Conservation (phyloP, 2,113 vertebrate species). For the Clarias macrocephalus region DNA sequence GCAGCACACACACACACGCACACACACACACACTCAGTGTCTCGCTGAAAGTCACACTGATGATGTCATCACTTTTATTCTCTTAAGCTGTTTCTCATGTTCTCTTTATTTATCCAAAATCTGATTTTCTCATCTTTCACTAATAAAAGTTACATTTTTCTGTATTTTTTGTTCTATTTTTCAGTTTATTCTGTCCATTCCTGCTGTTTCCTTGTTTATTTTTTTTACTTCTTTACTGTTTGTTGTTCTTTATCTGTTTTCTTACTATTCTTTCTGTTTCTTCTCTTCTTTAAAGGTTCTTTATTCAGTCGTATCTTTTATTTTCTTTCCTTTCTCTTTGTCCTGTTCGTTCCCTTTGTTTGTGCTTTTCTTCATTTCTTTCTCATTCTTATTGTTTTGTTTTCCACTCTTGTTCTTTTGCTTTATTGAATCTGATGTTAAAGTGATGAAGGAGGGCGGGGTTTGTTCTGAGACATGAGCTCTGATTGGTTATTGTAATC, state of each 20-base stretch:
- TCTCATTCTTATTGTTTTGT: no score
- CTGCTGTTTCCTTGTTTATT: not conserved
- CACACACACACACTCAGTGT: not conserved
- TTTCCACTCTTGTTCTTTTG: not conserved
- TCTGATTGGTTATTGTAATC: not conserved
- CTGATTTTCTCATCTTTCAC: no score
- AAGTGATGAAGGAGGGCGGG: not conserved
- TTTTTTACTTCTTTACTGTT: not conserved
- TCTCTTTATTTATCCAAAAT: not conserved
- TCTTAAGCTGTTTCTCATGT: not conserved
- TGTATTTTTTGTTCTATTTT: no score
- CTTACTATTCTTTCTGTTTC: not conserved
- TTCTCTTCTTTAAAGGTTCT: no score
- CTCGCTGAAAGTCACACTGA: no score
- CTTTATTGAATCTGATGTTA: not conserved
- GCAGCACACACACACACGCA: not conserved
- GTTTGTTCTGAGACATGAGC: not conserved
- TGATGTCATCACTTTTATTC: not conserved
- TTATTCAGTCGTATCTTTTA: no score
- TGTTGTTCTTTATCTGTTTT: no score
- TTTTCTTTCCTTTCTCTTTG: no score
- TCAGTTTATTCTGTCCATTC: not conserved
- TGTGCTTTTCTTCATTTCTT: no score
- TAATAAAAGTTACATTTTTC: no score
- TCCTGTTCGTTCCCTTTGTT: no score